Conservation (phyloP, 2,113 vertebrate genomes). For the Trogon surrucura region DNA sequence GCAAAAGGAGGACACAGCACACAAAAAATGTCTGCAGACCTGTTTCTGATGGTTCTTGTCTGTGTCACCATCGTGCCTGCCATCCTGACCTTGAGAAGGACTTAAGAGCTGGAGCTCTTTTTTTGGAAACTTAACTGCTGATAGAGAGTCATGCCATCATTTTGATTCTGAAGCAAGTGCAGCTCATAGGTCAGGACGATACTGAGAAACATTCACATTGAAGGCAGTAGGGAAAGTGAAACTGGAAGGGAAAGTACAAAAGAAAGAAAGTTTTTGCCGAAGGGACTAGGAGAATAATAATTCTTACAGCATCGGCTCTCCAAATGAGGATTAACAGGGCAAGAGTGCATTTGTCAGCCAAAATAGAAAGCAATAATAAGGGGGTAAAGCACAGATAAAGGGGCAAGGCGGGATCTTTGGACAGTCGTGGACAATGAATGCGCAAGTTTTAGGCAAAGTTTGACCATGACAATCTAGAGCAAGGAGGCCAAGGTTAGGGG, state of each 20-base stretch:
- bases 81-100: not conserved
- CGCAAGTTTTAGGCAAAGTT: not conserved
- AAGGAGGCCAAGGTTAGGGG: not conserved
- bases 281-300: not conserved
- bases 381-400: not conserved
- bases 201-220: not conserved
- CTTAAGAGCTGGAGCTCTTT: not conserved
- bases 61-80: not conserved
- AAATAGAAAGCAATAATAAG: not conserved
- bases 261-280: not conserved
- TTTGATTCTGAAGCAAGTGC: not conserved
- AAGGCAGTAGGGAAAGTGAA: not conserved
- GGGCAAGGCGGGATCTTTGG: not conserved
- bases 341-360: not conserved
- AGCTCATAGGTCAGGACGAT: not conserved
- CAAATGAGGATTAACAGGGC: not conserved
- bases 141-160: not conserved
- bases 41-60: not conserved
- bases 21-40: not conserved
- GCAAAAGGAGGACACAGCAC: not conserved
- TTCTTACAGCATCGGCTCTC: not conserved
- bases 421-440: not conserved
- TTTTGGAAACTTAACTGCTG: not conserved
- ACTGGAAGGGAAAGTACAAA: not conserved
- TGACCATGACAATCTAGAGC: not conserved